Base-by-base conservation (phyloP, 1,140 invertebrate genomes). In the Oreohelix idahoensis region DNA sequence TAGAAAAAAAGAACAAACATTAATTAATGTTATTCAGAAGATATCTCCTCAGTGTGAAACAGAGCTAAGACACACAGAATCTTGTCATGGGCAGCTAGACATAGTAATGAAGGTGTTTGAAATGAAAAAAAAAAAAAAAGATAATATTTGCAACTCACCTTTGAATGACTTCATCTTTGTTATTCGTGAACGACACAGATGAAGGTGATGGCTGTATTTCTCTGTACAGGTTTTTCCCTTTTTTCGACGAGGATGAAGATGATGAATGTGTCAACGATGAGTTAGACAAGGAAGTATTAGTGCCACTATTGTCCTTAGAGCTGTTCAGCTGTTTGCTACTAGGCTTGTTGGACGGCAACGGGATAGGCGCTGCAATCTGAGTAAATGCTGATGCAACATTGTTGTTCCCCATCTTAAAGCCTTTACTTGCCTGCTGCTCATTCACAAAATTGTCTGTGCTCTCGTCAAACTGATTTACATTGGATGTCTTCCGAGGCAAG, bases 401-500 rank as follows among this genome's bases (percentile, higher is more conserved):
- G 83, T 45, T 73, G 75, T 82, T 66, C 51, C 81, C 84, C 87
- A 84, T 79, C 87, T 90, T 91, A 84, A 84, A 90, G 49, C 85
- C 86, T 88, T 91, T 92, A n/a, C 69, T 51, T 39, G 85, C 82
- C 80, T 89, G 89, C 80, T 89, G 89, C 70, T 91, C 90, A 84
- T 88, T 91, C 26, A 85, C 81, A 82, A 88, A 88, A 89, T 88
- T 90, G 66, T 91, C 91, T 32, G 85, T 82, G 86, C 77, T 89
- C 88, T 92, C 91, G 84, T 90, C 88, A 89, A 90, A 91, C 83
- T 87, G 89, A 86, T 91, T 92, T n/a, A 91, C 90, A 85, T 91
- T 90, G 63, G 87, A 82, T 73, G 89, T 73, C 83, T 89, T 90
- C 80, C 89, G 89, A 36, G 89, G 87, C 81, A 87, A 85, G 79